Base-by-base conservation (phyloP, 37 sponge, comb jelly and placozoan genomes). In the Aphrocallistes beatrix region DNA sequence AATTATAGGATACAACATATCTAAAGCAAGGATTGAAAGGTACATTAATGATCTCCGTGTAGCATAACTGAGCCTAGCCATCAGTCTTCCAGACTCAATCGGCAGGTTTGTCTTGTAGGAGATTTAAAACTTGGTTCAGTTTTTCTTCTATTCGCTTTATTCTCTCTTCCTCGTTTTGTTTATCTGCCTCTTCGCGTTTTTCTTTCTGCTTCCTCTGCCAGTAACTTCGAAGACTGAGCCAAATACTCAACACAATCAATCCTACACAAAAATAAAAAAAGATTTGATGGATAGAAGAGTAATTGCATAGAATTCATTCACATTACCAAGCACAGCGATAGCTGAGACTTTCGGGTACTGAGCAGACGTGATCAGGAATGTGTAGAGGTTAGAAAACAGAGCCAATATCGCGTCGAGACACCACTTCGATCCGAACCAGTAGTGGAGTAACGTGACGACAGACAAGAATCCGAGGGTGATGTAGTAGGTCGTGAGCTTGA, bases 361-460 rank as follows among this genome's bases (percentile, higher is more conserved):
- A 60, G 75, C 75, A 60, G 75, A 60, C 3, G n/a, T 32, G 28
- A 60, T 30, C 21, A 60, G 17, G 6, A 60, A 30, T 3, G 75
- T 60, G 75, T 60, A 60, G 75, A 60, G 75, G 75, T 60, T 60
- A 60, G 8, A 19, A 19, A 60, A 6, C 34, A 19, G 25, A 3
- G 75, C 25, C n/a, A 60, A 30, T 30, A 60, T 60, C 75, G n/a
- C n/a, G 75, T 60, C 75, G 34, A 60, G 75, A 13, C 75, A 60
- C 75, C 75, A 60, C n/a, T 60, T 60, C 10, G 75, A 60, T 1
- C 75, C 75, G 34, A 60, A 60, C 75, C 75, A 60, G 75, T 60
- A 60, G 75, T 60, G 75, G 6, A 60, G 75, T 6, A 60, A 30
- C 8, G 75, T 60, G 25, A 60, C 75, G 17, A 28, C 17, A 28